Evolutionary conservation across 2,113 vertebrate species (phyloP).

Genomic region (Barnardius zonarius): DNA sequence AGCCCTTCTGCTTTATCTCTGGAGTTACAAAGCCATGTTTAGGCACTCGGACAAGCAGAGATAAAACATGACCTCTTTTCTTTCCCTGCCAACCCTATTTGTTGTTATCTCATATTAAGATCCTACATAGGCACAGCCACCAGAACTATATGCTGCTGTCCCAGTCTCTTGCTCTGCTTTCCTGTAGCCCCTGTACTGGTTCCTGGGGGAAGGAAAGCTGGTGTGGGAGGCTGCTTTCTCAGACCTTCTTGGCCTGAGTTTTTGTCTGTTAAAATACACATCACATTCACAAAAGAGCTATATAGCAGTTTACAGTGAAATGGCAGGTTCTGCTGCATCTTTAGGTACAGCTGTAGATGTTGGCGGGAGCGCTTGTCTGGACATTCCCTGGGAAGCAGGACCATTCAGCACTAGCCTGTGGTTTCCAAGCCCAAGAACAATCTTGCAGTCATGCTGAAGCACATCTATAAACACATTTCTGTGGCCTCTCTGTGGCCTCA

Average conservation of each 20-base stretch:
- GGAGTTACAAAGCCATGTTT: not conserved
- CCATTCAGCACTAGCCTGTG: not conserved
- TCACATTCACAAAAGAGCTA: not conserved
- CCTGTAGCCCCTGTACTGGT: not conserved
- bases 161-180: not conserved
- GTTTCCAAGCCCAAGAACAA: not conserved
- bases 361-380: not conserved
- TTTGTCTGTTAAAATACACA: not conserved
- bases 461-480: not conserved
- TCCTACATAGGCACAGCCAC: not conserved
- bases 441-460: not conserved
- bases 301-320: not conserved
- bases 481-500: not conserved
- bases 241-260: not conserved
- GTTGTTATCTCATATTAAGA: not conserved
- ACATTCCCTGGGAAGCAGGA: not conserved
- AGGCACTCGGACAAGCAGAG: not conserved
- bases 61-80: not conserved
- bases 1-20: not conserved
- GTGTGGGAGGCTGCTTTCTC: not conserved
- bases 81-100: not conserved
- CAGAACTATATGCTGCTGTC: rapidly evolving
- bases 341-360: not conserved
- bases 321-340: not conserved
- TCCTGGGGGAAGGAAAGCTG: not conserved